Base-by-base conservation (phyloP, 2,113 vertebrate genomes). In the Burhinus bistriatus region DNA sequence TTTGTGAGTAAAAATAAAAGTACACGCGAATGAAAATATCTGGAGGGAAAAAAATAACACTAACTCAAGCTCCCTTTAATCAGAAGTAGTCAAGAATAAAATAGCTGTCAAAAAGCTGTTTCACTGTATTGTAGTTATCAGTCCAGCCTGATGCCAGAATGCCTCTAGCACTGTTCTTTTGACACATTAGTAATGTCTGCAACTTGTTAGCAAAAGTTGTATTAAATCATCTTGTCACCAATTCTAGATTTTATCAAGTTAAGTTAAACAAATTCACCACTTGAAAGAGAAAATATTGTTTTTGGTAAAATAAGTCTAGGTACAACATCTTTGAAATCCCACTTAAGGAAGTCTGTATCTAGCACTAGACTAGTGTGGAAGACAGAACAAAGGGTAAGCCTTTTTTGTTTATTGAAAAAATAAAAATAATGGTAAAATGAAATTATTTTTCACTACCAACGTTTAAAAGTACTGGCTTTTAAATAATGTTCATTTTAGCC, bases 201-300 rank as follows among this genome's bases (percentile, higher is more conserved):
- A 95, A 76, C 87, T 98, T 97, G 95, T 97, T 96, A 95, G 81
- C 49, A 80, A 84, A 70, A 71, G n/a, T 34, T 93, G 29, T 78
- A 96, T 96, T 96, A 94, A 94, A 97, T 97, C 89, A 95, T 55
- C 68, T 11, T 51, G 85, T 96, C 97, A 93, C n/a, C 49, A 89
- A 36, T 91, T 71, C 83, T 75, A 18, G 61, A 55, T 92, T 81
- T 94, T 86, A 96, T 93, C 84, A 82, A 77, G 64, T 75, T 95
- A 91, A 87, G 45, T 96, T 83, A 84, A 96, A 91, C 81, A 87
- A 94, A 96, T 94, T 78, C 40, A 66, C 55, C 54, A 66, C 59
- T 64, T 95, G 70, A 61, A 96, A 77, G 3, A 75, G 76, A 90
- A 94, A 95, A 90, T 13, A 55, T 2, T 15, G n/a, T 4, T 93